phyloP scores from a whole-genome alignment of 2,888 invertebrate genomes.

The Epirrhoe tristata region DNA sequence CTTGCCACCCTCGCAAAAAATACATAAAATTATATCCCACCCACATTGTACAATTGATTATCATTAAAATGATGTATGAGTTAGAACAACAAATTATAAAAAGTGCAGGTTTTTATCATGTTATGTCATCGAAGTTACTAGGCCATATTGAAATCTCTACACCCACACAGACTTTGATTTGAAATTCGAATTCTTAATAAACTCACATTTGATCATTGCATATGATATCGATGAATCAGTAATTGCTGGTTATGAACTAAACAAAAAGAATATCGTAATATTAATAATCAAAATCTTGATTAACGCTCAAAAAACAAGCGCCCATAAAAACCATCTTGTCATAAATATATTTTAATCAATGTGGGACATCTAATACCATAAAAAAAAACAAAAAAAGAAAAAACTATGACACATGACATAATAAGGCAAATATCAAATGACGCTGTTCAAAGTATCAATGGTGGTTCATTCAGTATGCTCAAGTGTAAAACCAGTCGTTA shows the following conservation, averaged over 20 bases:
- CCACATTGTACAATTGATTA: slow-evolving; percentile 57
- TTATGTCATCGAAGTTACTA: slow-evolving; percentile 38
- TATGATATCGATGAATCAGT: neutral
- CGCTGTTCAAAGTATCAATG: slow-evolving; percentile 14
- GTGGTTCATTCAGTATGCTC: slow-evolving; percentile 23
- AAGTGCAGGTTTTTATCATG: slow-evolving; percentile 30
- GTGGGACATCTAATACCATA: neutral
- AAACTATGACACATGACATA: slow-evolving; percentile 1
- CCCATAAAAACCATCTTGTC: neutral
- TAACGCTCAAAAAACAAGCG: neutral
- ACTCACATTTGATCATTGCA: neutral
- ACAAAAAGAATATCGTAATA: neutral
- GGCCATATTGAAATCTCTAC: slow-evolving; percentile 23
- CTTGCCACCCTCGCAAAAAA: slow-evolving; percentile 66
- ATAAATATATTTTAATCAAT: neutral
- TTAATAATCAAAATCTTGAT: neutral
- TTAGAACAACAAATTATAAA: slow-evolving; percentile 38
- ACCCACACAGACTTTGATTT: slow-evolving; percentile 12
- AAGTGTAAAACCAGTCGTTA: slow-evolving; percentile 37
- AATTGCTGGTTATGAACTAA: neutral
- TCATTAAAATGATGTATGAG: slow-evolving; percentile 46
- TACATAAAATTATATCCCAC: slow-evolving; percentile 56
- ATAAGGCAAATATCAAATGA: slow-evolving; percentile 15
- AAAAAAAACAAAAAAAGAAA: neutral
- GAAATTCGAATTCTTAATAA: neutral